Evolutionary conservation across 1,140 invertebrate species (phyloP).

Genomic region (Brachionus paranguensis): DNA sequence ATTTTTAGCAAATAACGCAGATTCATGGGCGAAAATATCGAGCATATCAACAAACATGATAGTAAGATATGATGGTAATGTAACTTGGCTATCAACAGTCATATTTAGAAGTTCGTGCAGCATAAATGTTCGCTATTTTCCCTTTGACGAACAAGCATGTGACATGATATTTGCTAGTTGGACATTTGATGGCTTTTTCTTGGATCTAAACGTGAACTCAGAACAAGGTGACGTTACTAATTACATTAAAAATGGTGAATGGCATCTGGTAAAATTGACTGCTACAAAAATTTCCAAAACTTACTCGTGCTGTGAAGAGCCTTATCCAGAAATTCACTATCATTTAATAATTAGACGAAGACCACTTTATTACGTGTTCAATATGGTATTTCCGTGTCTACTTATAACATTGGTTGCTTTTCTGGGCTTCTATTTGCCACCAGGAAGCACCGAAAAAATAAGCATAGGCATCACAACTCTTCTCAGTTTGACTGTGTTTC

Average conservation of each 20-base stretch:
- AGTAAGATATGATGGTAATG: slow-evolving; percentile 55
- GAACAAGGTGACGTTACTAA: slow-evolving; percentile 53
- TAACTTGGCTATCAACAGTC: slow-evolving; percentile 58
- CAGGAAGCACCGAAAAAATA: slow-evolving; percentile 67
- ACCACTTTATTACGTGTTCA: slow-evolving; percentile 85
- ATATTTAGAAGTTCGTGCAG: slow-evolving; percentile 59
- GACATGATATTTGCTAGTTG: slow-evolving; percentile 28
- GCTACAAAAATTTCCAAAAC: slow-evolving; percentile 66
- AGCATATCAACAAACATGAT: slow-evolving; percentile 54
- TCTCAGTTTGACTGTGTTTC: slow-evolving; percentile 83
- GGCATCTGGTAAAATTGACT: slow-evolving; percentile 66
- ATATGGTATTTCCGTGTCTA: slow-evolving; percentile 76
- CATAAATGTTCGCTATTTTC: slow-evolving; percentile 58
- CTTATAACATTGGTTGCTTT: slow-evolving; percentile 77
- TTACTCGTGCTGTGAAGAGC: slow-evolving; percentile 65
- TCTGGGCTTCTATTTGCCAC: slow-evolving; percentile 83
- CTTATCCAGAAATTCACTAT: slow-evolving; percentile 52
- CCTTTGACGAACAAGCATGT: slow-evolving; percentile 69
- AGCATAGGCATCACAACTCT: slow-evolving; percentile 78
- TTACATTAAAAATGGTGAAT: slow-evolving; percentile 52
- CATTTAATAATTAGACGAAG: slow-evolving; percentile 63
- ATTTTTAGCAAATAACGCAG: slow-evolving; percentile 33
- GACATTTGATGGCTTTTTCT: slow-evolving; percentile 46
- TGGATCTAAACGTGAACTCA: slow-evolving; percentile 44
- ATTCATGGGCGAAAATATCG: slow-evolving; percentile 24